These are phyloP conservation scores for Heliangelus exortis DNA, from an alignment of 2,797 vertebrate genomes.

Conservation along the genomic window DNA sequence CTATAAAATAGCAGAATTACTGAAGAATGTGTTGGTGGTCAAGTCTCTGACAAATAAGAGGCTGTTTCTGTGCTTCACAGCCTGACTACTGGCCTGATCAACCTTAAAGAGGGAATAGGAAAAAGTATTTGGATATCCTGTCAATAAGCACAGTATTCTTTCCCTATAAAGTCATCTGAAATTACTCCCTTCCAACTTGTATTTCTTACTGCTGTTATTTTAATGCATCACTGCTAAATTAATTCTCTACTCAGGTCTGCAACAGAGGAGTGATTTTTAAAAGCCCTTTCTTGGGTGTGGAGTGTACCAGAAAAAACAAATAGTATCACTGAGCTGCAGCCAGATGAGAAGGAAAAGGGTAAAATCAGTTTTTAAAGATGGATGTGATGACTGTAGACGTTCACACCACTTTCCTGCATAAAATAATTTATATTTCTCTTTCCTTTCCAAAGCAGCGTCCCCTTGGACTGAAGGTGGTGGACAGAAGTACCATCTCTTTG, in stretches of 20 bases:
- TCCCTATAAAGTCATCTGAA: neutral
- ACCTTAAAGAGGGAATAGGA: neutral
- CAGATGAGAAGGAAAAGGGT: neutral
- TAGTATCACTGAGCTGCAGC: neutral
- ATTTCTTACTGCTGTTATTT: neutral
- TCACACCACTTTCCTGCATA: neutral
- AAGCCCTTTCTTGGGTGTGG: neutral
- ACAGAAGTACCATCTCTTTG: neutral
- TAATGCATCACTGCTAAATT: neutral
- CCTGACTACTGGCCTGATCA: neutral
- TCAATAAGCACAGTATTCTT: constrained; percentile 28
- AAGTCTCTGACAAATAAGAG: constrained; percentile 15
- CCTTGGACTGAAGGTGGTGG: neutral
- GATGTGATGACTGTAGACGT: neutral
- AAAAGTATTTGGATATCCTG: neutral
- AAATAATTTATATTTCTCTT: neutral
- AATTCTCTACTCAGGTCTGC: neutral
- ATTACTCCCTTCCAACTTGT: neutral
- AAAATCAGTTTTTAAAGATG: neutral
- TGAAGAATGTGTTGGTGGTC: constrained; percentile 46
- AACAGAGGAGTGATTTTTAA: neutral
- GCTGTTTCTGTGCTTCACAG: neutral
- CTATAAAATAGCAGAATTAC: constrained; percentile 36
- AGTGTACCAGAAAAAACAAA: neutral
- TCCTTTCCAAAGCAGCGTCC: neutral